Evolutionary conservation across 2,888 invertebrate genomes (phyloP), one percentile per base, ranked within the genome.

Genomic region (Eupithecia inturbata): DNA sequence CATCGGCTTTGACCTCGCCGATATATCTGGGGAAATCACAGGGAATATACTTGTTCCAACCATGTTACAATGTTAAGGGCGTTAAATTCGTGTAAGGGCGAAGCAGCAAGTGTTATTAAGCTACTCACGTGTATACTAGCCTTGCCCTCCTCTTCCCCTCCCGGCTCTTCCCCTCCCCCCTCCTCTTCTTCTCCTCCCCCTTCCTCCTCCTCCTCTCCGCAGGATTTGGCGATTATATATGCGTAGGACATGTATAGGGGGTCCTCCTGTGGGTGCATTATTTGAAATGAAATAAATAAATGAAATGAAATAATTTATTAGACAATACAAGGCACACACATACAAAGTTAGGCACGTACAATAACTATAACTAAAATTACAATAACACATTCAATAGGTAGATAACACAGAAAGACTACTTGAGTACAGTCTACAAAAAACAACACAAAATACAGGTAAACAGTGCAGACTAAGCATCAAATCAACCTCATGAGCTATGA

Each of bases 191-290:
- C 99, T 3, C 97, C 98, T 6, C 97, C 99, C 0, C 98, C 99
- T 86, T 99, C 99, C 86, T 99, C 99, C 82, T 99, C 99, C 88
- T 99, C 99, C 85, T 98, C 99, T 2, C 99, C 99, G 85, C 99
- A 98, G 0, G 99, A 99, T 90, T 98, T 98, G 2, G 99, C 98
- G 89, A 99, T 99, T 75, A 99, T 99, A 89, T 98, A 97, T 0
- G 99, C 99, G 89, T 99, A 99, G 2, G 98, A 97, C 97, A 99
- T 99, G 91, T 99, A 99, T 6, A 99, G 95, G 0, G 96, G 96
- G 94, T 99, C 99, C 88, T 99, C 99, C 91, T 97, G 95, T 28
- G 81, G 82, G 68, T 36, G 64, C 49, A 3, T 19, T 28, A 3
- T 62, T 16, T n/a, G n/a, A n/a, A n/a, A n/a, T n/a, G n/a, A n/a